A percentile compares a stretch with the other conserved stretches of the same genome.
Conservation (phyloP, 2,888 invertebrate genomes). For the Drosophila aldrichi region DNA sequence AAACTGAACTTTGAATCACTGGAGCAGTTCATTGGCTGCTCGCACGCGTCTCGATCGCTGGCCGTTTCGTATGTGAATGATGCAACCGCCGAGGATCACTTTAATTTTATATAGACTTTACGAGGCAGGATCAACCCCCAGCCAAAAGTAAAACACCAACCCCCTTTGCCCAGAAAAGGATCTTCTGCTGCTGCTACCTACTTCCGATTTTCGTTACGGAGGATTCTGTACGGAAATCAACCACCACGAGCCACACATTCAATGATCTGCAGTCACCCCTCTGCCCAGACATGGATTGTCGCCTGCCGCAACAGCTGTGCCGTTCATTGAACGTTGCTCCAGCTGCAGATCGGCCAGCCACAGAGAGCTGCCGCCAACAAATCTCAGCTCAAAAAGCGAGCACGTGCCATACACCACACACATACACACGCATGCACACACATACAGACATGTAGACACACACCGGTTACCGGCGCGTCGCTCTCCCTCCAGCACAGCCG, state of each 20-base stretch:
- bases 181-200: slow-evolving; percentile 58
- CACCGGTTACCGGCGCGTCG: slow-evolving; percentile 45
- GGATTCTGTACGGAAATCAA: slow-evolving; percentile 65
- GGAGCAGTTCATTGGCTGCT: slow-evolving; percentile 50
- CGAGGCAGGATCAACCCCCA: slow-evolving; percentile 66
- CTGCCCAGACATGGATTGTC: slow-evolving; percentile 38
- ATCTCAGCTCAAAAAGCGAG: slow-evolving; percentile 74
- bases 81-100: slow-evolving; percentile 80
- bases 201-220: slow-evolving; percentile 70
- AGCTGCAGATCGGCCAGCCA: slow-evolving; percentile 63
- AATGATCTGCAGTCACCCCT: slow-evolving; percentile 49
- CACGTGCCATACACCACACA: slow-evolving; percentile 71
- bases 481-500: slow-evolving; percentile 42
- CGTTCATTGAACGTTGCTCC: slow-evolving; percentile 69
- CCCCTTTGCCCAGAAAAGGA: slow-evolving; percentile 66
- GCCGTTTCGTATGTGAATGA: slow-evolving; percentile 80
- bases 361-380: slow-evolving; percentile 59
- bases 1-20: slow-evolving; percentile 44
- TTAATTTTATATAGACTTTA: slow-evolving; percentile 79
- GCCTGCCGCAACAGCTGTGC: slow-evolving; percentile 70
- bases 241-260: slow-evolving; percentile 73
- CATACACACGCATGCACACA: slow-evolving; percentile 19
- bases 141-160: slow-evolving; percentile 44
- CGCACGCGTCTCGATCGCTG: slow-evolving; percentile 66
- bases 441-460: slow-evolving; percentile 26